These are phyloP conservation scores for Bradypodion ventrale DNA, from an alignment of 2,797 vertebrate species.

Conservation along the genomic window DNA sequence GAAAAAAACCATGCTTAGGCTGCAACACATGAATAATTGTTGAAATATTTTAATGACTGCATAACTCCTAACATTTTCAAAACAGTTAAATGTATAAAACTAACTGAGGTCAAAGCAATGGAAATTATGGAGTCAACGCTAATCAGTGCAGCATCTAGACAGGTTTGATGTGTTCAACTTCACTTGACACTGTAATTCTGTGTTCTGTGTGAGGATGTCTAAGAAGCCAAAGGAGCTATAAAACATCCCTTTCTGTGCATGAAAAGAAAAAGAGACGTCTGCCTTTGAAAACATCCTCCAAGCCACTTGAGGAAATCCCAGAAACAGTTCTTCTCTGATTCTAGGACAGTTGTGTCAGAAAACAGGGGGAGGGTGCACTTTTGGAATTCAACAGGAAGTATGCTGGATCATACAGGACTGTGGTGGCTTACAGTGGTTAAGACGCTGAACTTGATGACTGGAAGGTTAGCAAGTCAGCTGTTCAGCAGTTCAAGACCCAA, in stretches of 20 bases:
- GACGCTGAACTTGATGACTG: too few species aligned
- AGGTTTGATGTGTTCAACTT: not conserved
- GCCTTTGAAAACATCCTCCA: not conserved
- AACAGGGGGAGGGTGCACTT: not conserved
- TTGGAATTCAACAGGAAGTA: too few species aligned
- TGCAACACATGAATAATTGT: conserved; percentile 7
- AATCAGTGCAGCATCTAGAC: not conserved
- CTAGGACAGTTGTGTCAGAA: not conserved
- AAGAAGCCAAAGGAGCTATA: not conserved
- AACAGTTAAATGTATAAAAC: conserved; percentile 9
- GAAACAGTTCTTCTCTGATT: not conserved
- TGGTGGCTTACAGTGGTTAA: too few species aligned
- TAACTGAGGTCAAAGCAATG: not conserved
- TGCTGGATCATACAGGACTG: too few species aligned
- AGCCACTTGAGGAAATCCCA: not conserved
- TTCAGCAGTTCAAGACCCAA: too few species aligned
- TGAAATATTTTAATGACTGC: conserved; percentile 12
- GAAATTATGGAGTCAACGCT: not conserved
- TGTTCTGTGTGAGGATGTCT: not conserved
- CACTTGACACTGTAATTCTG: not conserved
- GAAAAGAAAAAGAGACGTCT: not conserved
- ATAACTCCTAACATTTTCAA: conserved; percentile 4
- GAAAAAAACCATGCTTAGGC: not conserved
- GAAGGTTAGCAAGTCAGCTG: too few species aligned
- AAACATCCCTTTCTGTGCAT: not conserved